Percentiles rank a stretch among this genome's conserved stretches.
Conservation (phyloP, 2,113 vertebrate species). For the Sialia sialis region DNA sequence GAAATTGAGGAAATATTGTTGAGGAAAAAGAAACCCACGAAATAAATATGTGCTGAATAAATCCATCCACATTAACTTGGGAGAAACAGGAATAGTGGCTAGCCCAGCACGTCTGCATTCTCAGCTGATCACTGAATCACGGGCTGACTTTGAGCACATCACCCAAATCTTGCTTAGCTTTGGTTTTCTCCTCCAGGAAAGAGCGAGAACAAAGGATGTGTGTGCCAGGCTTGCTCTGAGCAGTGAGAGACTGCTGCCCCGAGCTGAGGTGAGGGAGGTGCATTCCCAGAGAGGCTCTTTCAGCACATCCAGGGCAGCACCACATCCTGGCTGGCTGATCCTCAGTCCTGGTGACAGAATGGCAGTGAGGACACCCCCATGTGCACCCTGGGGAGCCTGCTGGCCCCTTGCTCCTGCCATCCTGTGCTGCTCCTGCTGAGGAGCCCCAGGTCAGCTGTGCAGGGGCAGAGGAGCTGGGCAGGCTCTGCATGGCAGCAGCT, state of each 20-base stretch:
- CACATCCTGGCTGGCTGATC: neutral
- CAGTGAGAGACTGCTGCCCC: neutral
- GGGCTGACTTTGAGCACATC: slow-evolving; percentile 30
- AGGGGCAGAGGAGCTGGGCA: neutral
- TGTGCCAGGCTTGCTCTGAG: neutral
- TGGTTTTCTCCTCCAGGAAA: slow-evolving; percentile 10
- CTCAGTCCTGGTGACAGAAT: neutral
- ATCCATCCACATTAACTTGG: slow-evolving; percentile 21
- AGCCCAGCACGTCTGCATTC: slow-evolving; percentile 31
- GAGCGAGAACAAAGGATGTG: slow-evolving; percentile 5
- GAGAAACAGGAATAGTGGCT: slow-evolving; percentile 16
- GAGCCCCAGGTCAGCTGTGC: slow-evolving; percentile 5
- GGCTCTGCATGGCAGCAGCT: neutral
- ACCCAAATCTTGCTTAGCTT: slow-evolving; percentile 32
- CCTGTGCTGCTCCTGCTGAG: neutral
- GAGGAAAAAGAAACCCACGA: neutral
- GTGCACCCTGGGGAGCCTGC: neutral
- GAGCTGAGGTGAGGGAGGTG: neutral
- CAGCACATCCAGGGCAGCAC: neutral
- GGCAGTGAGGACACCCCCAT: neutral
- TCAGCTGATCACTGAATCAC: slow-evolving; percentile 64
- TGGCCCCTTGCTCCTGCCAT: neutral
- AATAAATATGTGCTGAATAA: slow-evolving; percentile 33
- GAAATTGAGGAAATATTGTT: slow-evolving; percentile 52
- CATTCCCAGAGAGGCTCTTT: neutral